Base-by-base conservation (phyloP, 2,797 vertebrate genomes). In the Benthosema pterotum region DNA sequence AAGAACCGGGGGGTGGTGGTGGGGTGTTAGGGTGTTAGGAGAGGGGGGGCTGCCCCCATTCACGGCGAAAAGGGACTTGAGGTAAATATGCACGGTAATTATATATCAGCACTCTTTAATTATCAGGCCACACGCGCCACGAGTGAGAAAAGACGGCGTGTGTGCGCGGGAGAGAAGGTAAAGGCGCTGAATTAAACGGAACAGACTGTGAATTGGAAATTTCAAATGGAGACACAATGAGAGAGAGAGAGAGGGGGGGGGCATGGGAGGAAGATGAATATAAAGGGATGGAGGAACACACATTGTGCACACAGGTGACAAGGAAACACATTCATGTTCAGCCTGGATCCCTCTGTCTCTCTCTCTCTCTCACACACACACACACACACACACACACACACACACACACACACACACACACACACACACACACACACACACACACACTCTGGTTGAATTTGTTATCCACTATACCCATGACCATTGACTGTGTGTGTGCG, bases 51-150 rank as follows among this genome's bases (percentile, higher is more conserved):
- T 69, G 67, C 71, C 71, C 74, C 71, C 75, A 81, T 87, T 89
- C 83, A 83, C 67, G 18, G 63, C 72, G n/a, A 25, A 76, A 79
- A 50, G 72, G 78, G 76, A 84, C 81, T 89, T 83, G 79, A 87
- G 85, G 93, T 97, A 97, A 97, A 98, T 95, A 97, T 95, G 94
- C 92, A 90, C 67, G 58, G 93, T 96, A 96, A 98, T 98, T 96
- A 97, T 95, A 96, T 94, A 95, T 95, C 94, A 94, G 93, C 95
- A 93, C 92, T 92, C 94, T 94, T 96, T 96, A 95, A 97, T 98
- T 97, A 97, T 83, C 66, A 80, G 78, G 80, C 84, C 52, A 72
- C 80, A 60, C 66, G 7, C 72, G 48, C n/a, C n/a, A n/a, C n/a
- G 78, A 80, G 75, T 11, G 49, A 67, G 74, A 15, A 48, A n/a